Evolutionary conservation across 2,888 invertebrate species (phyloP).

Genomic region (Sphaeridia pumilis): DNA sequence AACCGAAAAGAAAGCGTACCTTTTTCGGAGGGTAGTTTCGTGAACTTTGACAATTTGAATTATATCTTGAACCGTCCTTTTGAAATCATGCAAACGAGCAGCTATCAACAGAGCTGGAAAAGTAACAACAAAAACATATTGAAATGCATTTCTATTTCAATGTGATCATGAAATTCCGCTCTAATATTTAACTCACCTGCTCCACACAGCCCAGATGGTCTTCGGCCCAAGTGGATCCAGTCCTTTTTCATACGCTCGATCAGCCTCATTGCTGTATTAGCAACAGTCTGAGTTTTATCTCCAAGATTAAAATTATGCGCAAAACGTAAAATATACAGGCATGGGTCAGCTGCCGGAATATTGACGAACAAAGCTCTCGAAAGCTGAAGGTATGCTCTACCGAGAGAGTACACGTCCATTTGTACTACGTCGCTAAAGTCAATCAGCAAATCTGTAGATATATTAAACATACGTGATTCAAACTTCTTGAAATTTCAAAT

Average conservation of each 20-base stretch:
- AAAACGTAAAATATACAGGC: constrained; percentile 87
- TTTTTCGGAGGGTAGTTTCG: constrained; percentile 80
- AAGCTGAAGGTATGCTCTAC: constrained; percentile 79
- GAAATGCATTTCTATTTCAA: too few species aligned
- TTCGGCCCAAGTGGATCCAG: constrained; percentile 87
- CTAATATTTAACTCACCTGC: constrained; percentile 67
- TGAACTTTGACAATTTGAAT: constrained; percentile 92
- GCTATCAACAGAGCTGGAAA: constrained; percentile 79
- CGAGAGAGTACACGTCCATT: constrained; percentile 91
- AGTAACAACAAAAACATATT: constrained; percentile 21
- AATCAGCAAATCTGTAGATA: constrained; percentile 67
- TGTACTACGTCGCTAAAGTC: constrained; percentile 96
- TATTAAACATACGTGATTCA: constrained; percentile 10
- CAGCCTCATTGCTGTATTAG: constrained; percentile 82
- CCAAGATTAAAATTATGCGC: constrained; percentile 85
- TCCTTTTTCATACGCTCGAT: constrained; percentile 97
- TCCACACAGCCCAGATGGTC: constrained; percentile 95
- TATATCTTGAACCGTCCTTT: constrained; percentile 71
- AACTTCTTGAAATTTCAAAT: constrained; percentile 39
- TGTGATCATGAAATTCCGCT: too few species aligned
- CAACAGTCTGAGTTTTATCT: constrained; percentile 85
- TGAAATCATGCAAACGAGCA: constrained; percentile 82
- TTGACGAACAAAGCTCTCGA: constrained; percentile 81
- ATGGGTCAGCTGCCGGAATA: constrained; percentile 85
- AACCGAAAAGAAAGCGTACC: constrained; percentile 41